Percentiles rank a stretch among this genome's conserved stretches.
phyloP scores from a whole-genome alignment of 1,140 invertebrate species.

The Micrasema minimum region DNA sequence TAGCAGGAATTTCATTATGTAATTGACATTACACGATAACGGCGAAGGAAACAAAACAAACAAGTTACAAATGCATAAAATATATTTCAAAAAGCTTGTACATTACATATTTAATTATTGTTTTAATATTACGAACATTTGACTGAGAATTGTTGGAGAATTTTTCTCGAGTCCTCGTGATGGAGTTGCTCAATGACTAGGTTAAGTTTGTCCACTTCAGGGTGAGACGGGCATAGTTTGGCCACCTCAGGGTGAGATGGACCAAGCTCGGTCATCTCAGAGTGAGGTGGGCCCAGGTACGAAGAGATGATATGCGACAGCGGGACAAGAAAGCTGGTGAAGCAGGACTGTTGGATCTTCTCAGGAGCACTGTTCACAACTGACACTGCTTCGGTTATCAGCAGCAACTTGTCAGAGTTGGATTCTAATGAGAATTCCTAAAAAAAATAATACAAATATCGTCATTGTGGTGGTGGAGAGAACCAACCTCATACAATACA shows the following conservation, averaged over 20 bases:
- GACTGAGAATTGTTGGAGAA: no score
- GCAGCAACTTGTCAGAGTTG: neutral
- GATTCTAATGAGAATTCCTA: conserved; percentile 20
- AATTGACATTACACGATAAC: no score
- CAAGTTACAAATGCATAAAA: no score
- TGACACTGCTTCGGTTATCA: conserved; percentile 14
- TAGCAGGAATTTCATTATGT: no score
- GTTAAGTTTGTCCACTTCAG: conserved; percentile 1
- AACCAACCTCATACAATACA: no score
- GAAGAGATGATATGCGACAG: conserved; percentile 8
- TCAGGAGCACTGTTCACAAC: conserved; percentile 24
- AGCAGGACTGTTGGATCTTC: conserved; percentile 11
- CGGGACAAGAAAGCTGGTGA: conserved; percentile 29
- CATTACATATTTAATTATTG: no score
- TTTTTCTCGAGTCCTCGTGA: conserved; percentile 4
- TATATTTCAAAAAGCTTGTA: no score
- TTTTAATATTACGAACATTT: no score
- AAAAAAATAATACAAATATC: conserved; percentile 13
- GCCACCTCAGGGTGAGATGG: neutral
- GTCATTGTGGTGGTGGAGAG: no score
- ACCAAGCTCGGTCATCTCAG: neutral
- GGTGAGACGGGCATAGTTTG: neutral
- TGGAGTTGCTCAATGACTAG: conserved; percentile 10
- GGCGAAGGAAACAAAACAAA: no score
- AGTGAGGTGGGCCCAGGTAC: neutral